These are phyloP conservation scores for Microcaecilia unicolor DNA, from an alignment of 2,797 vertebrate genomes.

Conservation along the genomic window DNA sequence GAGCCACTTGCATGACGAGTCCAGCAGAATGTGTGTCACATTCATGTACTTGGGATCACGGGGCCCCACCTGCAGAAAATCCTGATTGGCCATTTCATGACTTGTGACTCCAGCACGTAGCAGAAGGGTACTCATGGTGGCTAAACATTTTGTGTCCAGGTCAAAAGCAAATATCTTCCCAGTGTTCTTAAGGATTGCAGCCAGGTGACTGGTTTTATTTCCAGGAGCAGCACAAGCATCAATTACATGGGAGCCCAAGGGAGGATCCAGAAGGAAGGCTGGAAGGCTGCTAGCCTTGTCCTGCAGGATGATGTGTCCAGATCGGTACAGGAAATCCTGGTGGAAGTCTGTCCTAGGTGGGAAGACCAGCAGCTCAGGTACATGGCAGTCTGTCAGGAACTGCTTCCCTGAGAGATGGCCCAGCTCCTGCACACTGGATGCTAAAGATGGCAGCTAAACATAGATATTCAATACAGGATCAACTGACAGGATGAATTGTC, in stretches of 20 bases:
- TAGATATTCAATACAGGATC: no score
- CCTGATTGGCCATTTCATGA: conserved; percentile 73
- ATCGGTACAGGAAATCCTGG: conserved; percentile 73
- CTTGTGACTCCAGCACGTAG: conserved; percentile 77
- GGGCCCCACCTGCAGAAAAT: conserved; percentile 79
- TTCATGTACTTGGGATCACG: conserved; percentile 54
- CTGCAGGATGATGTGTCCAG: conserved; percentile 86
- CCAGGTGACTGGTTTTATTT: conserved; percentile 91
- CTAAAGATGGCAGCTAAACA: no score
- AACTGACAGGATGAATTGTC: no score
- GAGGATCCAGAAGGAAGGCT: conserved; percentile 69
- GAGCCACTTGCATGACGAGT: conserved; percentile 95
- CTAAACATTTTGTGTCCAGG: conserved; percentile 79
- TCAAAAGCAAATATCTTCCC: conserved; percentile 90
- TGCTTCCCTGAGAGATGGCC: conserved; percentile 47
- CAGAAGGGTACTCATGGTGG: conserved; percentile 83
- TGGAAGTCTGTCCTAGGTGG: conserved; percentile 74
- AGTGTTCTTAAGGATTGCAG: conserved; percentile 80
- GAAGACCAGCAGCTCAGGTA: conserved; percentile 77
- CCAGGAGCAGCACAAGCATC: conserved; percentile 91
- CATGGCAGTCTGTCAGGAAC: conserved; percentile 73
- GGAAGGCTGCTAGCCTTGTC: conserved; percentile 97
- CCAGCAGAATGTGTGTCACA: conserved; percentile 77
- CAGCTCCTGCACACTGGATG: conserved; percentile 65
- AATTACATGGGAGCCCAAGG: conserved; percentile 61